Evolutionary conservation across 1,140 invertebrate species (phyloP), one percentile per base, ranked within the genome.

Genomic region (Drosophila suzukii): DNA sequence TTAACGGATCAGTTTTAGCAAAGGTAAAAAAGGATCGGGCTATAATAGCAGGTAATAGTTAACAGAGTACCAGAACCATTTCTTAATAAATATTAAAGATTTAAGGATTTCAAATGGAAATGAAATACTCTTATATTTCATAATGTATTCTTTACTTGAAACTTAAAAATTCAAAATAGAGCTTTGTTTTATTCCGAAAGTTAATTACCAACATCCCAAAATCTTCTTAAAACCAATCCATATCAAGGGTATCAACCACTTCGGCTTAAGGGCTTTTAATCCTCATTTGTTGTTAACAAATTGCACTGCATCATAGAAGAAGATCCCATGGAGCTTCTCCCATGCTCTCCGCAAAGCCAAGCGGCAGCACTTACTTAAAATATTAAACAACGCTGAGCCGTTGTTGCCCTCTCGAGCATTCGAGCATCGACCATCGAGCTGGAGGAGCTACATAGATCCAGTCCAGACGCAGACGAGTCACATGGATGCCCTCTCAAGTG

Each of bases 301-400:
- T 70, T 38, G 66, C 49, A 34, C 41, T 27, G 41, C 67, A 32
- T 34, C 34, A 49, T 68, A 55, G 62, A 47, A 38, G 62, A 15
- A 71, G 27, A 38, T 53, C 63, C 50, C 49, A 38, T 12, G 24
- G 20, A 49, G 36, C 57, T 44, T 46, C 50, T 36, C 4, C 53
- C 30, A 72, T 46, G 34, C 60, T 49, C 15, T 66, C 53, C 65
- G 46, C 55, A 70, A 79, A 76, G 60, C 50, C 66, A 62, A 79
- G 76, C 76, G 66, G 58, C 79, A 83, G 76, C 84, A 89, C 84
- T 89, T 89, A 89, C 84, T 89, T 89, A 89, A 89, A 84, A 80
- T 84, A 89, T 89, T 89, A 89, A 89, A 89, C 80, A 84, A 81
- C 76, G 41, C 49, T 77, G 77, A 89, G 75, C 79, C 83, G 74